Conservation (phyloP, 2,888 invertebrate genomes). For the Nemotelus nigrinus region DNA sequence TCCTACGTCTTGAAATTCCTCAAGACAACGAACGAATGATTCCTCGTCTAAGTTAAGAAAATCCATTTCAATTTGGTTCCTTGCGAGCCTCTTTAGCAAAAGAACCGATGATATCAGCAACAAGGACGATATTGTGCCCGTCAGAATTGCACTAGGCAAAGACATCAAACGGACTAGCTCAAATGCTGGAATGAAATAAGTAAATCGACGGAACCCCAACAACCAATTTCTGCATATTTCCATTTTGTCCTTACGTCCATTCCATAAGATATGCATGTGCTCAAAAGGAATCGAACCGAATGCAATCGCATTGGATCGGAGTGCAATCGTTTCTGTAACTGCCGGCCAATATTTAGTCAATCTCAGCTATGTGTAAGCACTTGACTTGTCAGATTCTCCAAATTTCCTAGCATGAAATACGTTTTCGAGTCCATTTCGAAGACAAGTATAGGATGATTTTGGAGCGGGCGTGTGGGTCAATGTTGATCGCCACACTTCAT, state of each 20-base stretch:
- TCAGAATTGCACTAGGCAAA: background rate
- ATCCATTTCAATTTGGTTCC: constrained; percentile 24
- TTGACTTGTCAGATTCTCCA: constrained; percentile 42
- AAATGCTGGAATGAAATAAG: background rate
- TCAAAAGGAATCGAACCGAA: constrained; percentile 22
- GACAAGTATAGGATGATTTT: background rate
- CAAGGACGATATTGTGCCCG: background rate
- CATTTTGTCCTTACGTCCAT: background rate
- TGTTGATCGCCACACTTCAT: too few species aligned
- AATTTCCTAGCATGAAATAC: constrained; percentile 34
- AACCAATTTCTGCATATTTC: constrained; percentile 27
- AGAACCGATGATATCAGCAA: background rate
- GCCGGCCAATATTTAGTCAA: constrained; percentile 43
- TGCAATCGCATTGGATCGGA: background rate
- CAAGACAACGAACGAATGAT: background rate
- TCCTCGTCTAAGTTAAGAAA: background rate
- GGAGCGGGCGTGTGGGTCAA: background rate
- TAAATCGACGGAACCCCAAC: background rate
- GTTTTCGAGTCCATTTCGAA: background rate
- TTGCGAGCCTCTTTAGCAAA: background rate
- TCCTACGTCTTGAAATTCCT: constrained; percentile 25
- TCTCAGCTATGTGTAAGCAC: constrained; percentile 40
- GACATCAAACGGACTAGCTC: background rate
- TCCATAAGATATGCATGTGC: constrained; percentile 1
- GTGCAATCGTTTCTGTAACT: constrained; percentile 29